Evolutionary conservation across 2,888 invertebrate genomes (phyloP), one percentile per base, ranked within the genome.

Genomic region (Cerastoderma edule): DNA sequence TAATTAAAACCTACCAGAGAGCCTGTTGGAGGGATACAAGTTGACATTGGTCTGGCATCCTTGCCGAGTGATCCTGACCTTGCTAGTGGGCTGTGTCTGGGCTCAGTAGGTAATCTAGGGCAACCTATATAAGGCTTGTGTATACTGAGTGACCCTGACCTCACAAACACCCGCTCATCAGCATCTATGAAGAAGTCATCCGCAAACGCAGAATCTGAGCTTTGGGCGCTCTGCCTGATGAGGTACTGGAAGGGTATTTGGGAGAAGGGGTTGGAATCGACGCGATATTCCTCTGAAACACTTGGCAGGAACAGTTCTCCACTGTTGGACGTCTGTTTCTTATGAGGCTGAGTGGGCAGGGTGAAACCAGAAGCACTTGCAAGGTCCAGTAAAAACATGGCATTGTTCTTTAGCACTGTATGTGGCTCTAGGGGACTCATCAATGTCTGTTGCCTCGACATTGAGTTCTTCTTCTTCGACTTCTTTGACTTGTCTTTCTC

Each of bases 321-420:
- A 5, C 82, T 75, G 39, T 71, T 78, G 10, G 56, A 53, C 24
- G 79, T 65, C 0, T 79, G 81, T 50, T 87, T 86, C 67, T 88
- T 88, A 68, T 85, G 84, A 13, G 83, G 74, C 67, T 90, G 87
- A 16, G 84, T 83, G 10, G 92, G 91, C 4, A 91, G 76, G 48
- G 89, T 93, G 1, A 94, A 88, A 0, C 95, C 94, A 3, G 95
- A 95, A 0, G 96, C 95, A 79, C 97, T 96, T 0, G 97, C 96
- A 68, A 99, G 93, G 90, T 98, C 98, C 75, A 99, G 94, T 16
- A 99, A 93, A 91, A 99, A 99, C 92, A 97, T 95, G 0, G 99
- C 98, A 92, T 99, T 99, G 91, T 97, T 97, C 87, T 96, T 96
- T 95, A 99, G 96, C 5, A 96, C 95, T 60, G 95, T 93, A 89